Evolutionary conservation across 2,113 vertebrate genomes (phyloP), one percentile per base, ranked within the genome.

Genomic region (Phyllostomus discolor): DNA sequence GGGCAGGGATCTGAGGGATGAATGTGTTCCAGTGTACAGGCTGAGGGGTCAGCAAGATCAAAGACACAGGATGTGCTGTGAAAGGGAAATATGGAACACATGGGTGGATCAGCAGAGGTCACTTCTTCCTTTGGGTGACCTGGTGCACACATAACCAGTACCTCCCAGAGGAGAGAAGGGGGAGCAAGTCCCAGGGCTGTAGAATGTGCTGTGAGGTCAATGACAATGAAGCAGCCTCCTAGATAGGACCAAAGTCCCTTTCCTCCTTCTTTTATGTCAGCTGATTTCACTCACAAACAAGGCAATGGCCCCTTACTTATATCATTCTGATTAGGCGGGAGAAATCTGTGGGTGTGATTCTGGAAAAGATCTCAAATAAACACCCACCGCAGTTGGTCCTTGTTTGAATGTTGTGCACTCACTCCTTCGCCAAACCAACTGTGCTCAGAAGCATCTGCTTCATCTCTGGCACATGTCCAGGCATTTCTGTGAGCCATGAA

Each of bases 401-500:
- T 5, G 22, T 59, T 35, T 66, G 48, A 91, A 75, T 86, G 90
- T 46, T 81, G 72, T 57, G 10, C 48, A 16, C 72, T 95, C 50
- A 33, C 69, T 93, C 38, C 73, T 90, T 94, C 43, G 0, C 85
- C 2, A 14, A 92, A 54, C 78, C 75, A 75, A 75, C 67, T 95
- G 76, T 81, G 70, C 67, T 72, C 66, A 52, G 76, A 83, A 94
- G 70, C 8, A 11, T 90, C 75, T 95, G 81, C n/a, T 84, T 66
- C 78, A 35, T 85, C 73, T 88, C 97, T 97, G 98, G 97, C 97
- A 69, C 9, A 11, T 15, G 0, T 92, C 97, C 98, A 98, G 97
- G 96, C 95, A 97, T 98, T 97, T 97, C 96, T 97, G 95, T 88
- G 96, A 98, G 97, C 95, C 93, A 89, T 97, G 97, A 96, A 97